These are phyloP conservation scores for Dermolepida albohirtum DNA, from an alignment of 2,888 invertebrate species.

Conservation along the genomic window DNA sequence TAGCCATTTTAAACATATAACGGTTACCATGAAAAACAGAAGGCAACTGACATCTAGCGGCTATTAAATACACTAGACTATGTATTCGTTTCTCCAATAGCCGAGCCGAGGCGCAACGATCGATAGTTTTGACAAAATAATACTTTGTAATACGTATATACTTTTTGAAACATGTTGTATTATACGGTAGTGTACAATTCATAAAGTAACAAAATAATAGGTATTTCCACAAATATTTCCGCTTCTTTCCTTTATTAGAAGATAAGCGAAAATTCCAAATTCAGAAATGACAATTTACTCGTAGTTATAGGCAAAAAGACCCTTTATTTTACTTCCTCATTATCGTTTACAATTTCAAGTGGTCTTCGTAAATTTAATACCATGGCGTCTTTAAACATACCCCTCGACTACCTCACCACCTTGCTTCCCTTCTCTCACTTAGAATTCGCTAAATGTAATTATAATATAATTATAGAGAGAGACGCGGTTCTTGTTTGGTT, in stretches of 20 bases:
- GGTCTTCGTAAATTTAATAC: conserved; percentile 39
- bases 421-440: conserved; percentile 2
- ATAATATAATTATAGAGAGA: conserved; percentile 39
- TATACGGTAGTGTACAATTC: too few relatives aligned
- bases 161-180: too few relatives aligned
- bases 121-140: too few relatives aligned
- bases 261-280: conserved; percentile 24
- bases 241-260: conserved; percentile 1
- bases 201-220: too few relatives aligned
- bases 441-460: conserved; percentile 38
- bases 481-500: conserved; percentile 34
- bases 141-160: too few relatives aligned
- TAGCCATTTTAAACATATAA: too few relatives aligned
- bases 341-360: conserved; percentile 48
- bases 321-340: conserved; percentile 48
- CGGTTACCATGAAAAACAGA: too few relatives aligned
- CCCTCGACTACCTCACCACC: background rate
- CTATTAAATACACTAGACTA: too few relatives aligned
- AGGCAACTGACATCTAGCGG: too few relatives aligned
- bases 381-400: conserved; percentile 10
- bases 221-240: too few relatives aligned
- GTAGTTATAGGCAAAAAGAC: conserved; percentile 46
- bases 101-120: too few relatives aligned
- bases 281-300: conserved; percentile 25
- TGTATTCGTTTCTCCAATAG: too few relatives aligned